Evolutionary conservation across 1,140 invertebrate species (phyloP), one percentile per base, ranked within the genome.

Genomic region (Panagrolaimus sp.): DNA sequence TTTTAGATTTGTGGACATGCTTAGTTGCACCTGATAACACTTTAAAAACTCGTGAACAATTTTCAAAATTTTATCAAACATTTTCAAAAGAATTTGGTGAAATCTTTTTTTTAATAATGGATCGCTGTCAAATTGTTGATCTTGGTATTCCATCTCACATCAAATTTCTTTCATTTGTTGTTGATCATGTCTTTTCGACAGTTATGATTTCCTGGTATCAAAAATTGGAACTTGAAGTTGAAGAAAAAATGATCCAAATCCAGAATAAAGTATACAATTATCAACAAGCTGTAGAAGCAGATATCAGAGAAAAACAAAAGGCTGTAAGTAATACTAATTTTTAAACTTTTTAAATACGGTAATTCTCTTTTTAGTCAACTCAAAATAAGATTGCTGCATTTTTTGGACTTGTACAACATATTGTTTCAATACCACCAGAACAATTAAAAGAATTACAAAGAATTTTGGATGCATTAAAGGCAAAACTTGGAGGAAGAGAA

Each of bases 1-100:
- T 57, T 57, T 57, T 23, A 57, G 51, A 57, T 27, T 57, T 57
- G 4, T 57, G 51, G 51, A 57, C 27, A 11, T 57, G 5, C n/a
- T 27, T 57, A 16, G 27, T 57, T 27, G 14, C 20, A 8, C 51
- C 51, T 11, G 13, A n/a, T 20, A 16, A 57, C 4, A 2, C 51
- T 20, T 14, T 11, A n/a, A 57, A 23, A 57, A 1, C 14, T 13
- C 51, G 20, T 9, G 27, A 13, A 0, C 20, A 57, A 57, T 25
- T 57, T 5, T 20, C 2, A 20, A 11, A 4, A 16, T 57, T 57
- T 16, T n/a, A 13, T 13, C 20, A 57, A 11, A 20, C 20, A 8
- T n/a, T 27, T 11, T 20, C 51, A 2, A 20, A 20, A 57, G 20
- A 57, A 4, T 57, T 57, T 16, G 51, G 20, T 0, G 51, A 57